phyloP scores from a whole-genome alignment of 2,888 invertebrate genomes.

The Strigamia crassipes region DNA sequence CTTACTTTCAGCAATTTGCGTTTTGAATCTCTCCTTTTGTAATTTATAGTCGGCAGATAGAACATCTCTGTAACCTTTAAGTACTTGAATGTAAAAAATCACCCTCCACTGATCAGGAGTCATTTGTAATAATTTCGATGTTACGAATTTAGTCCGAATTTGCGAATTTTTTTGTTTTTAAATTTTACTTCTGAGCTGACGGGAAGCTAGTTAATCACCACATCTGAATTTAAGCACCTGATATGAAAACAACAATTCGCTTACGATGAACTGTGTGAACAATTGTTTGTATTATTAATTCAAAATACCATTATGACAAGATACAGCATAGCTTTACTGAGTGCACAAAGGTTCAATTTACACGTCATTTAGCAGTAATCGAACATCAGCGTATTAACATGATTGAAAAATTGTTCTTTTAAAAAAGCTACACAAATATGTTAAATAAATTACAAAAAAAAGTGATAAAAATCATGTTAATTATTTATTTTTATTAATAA shows the following conservation, averaged over 20 bases:
- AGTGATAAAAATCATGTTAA: background rate
- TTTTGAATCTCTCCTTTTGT: background rate
- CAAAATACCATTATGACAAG: background rate
- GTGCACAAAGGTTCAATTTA: constrained; percentile 12
- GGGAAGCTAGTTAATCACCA: background rate
- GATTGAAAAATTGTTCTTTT: constrained; percentile 1
- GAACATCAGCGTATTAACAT: constrained; percentile 6
- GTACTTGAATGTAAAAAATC: constrained; percentile 3
- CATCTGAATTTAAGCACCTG: background rate
- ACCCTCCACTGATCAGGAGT: constrained; percentile 1
- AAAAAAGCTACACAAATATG: constrained; percentile 4
- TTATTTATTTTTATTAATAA: background rate
- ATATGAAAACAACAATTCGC: background rate
- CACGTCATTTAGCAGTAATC: constrained; percentile 18
- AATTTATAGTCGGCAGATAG: background rate
- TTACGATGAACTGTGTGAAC: too few relatives aligned
- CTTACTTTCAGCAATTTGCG: constrained; percentile 1
- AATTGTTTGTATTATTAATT: background rate
- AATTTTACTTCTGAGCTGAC: background rate
- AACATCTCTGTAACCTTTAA: constrained; percentile 39
- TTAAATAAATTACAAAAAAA: background rate
- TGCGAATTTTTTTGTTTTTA: background rate
- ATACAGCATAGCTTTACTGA: constrained; percentile 23
- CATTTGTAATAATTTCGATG: background rate
- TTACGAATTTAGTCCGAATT: background rate